A percentile compares a stretch with the other conserved stretches of the same genome.
phyloP scores from a whole-genome alignment of 2,113 vertebrate species.

The Oostethus manadensis region DNA sequence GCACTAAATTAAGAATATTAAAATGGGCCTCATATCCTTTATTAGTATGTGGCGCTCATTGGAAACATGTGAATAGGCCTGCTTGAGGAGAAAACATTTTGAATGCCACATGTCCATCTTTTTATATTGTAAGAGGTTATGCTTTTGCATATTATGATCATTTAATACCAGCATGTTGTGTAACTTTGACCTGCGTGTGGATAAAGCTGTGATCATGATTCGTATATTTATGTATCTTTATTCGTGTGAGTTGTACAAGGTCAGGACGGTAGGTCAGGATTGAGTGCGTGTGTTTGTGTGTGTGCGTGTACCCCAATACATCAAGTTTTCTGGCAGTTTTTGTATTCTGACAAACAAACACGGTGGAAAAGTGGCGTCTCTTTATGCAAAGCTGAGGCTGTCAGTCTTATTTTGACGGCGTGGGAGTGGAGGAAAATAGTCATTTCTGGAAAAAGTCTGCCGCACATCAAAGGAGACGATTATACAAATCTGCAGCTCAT shows the following conservation, averaged over 20 bases:
- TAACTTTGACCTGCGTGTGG: too few species aligned
- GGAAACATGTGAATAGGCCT: too few species aligned
- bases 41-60: too few species aligned
- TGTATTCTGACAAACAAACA: constrained; percentile 1
- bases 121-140: too few species aligned
- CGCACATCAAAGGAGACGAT: constrained; percentile 23
- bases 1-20: too few species aligned
- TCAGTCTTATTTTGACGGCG: constrained; percentile 36
- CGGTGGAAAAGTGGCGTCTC: constrained; percentile 7
- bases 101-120: too few species aligned
- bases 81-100: too few species aligned
- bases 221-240: too few species aligned
- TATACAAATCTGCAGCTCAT: constrained; percentile 19
- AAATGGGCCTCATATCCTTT: too few species aligned
- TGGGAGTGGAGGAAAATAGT: constrained; percentile 15
- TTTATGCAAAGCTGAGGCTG: constrained; percentile 8
- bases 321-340: constrained; percentile 3
- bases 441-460: constrained; percentile 22
- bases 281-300: background rate
- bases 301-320: background rate
- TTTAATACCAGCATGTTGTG: too few species aligned
- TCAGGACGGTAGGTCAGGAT: constrained; percentile 18
- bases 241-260: constrained; percentile 2
- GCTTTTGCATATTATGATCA: too few species aligned
- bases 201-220: too few species aligned